phyloP scores from a whole-genome alignment of 2,888 invertebrate genomes.

The Pteria penguin region DNA sequence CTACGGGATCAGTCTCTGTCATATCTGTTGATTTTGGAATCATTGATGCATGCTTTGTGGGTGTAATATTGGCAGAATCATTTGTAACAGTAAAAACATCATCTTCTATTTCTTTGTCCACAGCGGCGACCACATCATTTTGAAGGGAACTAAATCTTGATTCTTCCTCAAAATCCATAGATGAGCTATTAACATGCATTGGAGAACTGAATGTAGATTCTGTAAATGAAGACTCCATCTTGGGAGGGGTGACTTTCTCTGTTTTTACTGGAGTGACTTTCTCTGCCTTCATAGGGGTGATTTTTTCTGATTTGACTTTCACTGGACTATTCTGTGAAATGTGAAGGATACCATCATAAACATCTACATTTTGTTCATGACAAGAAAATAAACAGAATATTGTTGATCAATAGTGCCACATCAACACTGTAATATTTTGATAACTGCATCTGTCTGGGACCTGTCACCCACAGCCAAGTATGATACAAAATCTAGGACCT shows the following conservation, averaged over 20 bases:
- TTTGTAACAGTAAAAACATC: neutral
- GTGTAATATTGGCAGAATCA: neutral
- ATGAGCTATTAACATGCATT: neutral
- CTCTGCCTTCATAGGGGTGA: neutral
- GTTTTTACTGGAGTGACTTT: neutral
- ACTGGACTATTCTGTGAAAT: too few species aligned
- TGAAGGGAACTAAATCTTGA: neutral
- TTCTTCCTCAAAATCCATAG: neutral
- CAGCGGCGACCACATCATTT: neutral
- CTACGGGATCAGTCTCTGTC: neutral
- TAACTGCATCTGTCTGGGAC: too few species aligned
- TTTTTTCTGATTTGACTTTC: neutral
- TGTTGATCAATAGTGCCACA: too few species aligned
- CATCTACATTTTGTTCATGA: too few species aligned
- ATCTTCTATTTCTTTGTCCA: neutral
- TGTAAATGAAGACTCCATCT: neutral
- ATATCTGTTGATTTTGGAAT: neutral
- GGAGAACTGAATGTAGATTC: neutral
- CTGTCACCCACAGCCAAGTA: too few species aligned
- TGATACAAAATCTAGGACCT: too few species aligned
- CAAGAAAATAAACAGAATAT: too few species aligned
- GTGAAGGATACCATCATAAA: too few species aligned
- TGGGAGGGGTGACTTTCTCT: neutral
- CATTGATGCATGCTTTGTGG: neutral
- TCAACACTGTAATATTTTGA: too few species aligned